Evolutionary conservation across 2,888 invertebrate species (phyloP), one percentile per base, ranked within the genome.

Genomic region (Ecliptopera silaceata): DNA sequence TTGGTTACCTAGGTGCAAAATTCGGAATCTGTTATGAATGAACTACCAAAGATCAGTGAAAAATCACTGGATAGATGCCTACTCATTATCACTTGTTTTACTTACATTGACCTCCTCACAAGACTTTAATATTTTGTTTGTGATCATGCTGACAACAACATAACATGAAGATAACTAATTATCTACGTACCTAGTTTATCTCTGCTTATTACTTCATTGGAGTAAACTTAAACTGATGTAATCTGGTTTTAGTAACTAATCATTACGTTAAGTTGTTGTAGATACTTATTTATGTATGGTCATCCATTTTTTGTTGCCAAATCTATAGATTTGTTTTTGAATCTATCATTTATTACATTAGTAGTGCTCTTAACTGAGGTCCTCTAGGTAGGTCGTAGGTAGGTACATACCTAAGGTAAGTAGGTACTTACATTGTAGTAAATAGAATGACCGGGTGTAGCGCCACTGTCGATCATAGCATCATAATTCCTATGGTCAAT

Each of bases 401-500:
- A 20, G 20, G 20, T 20, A 20, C 20, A 3, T 4, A 20, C n/a
- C n/a, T n/a, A n/a, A n/a, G 17, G 29, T 32, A 46, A 18, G 17
- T 48, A 39, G 0, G 1, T 41, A 92, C 95, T 94, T 86, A 97
- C 97, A 79, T 97, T 97, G 74, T 97, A 97, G 85, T 97, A 97
- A 73, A 97, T 95, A 72, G 96, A 96, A 80, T 96, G 96, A 29
- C 95, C 92, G 0, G 97, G 97, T 2, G 96, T 96, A 6, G 92
- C 88, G 4, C 97, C 97, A 53, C 94, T 93, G 64, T 97, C 93
- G 62, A 97, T 96, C 74, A 93, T 93, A 44, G 94, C 92, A 75
- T 97, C 97, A 66, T 97, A 97, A 80, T 97, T 97, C 73, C 97
- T 94, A 74, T 97, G 97, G 81, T 97, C 97, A 48, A 97, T 97